These are phyloP conservation scores for Sander vitreus DNA, from an alignment of 2,113 vertebrate species.

Conservation along the genomic window DNA sequence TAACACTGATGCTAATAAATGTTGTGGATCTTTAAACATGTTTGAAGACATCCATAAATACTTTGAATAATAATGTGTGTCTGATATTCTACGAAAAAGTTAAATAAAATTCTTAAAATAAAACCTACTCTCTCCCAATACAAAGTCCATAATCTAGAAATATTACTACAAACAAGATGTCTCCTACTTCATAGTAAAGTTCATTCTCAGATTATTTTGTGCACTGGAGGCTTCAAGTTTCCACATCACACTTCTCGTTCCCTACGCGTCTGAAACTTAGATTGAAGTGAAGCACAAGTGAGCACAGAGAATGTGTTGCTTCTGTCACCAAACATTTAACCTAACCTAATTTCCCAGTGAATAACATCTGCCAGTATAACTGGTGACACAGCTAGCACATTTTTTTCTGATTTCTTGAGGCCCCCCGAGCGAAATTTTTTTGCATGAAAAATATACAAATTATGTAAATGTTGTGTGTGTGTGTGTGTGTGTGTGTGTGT, in stretches of 20 bases:
- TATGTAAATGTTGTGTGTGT: neutral
- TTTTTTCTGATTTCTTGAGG: neutral
- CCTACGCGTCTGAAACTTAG: no score
- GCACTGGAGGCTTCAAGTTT: neutral
- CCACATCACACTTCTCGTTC: no score
- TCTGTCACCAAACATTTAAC: neutral
- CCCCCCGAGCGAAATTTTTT: neutral
- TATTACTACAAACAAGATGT: neutral
- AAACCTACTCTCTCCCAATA: neutral
- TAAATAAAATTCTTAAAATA: neutral
- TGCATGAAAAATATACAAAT: slow-evolving; percentile 26
- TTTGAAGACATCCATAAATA: neutral
- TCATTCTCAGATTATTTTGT: neutral
- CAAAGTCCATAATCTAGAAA: neutral
- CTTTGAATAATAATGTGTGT: neutral
- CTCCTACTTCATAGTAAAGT: neutral
- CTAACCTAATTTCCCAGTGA: neutral
- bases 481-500: neutral
- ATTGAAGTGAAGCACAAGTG: no score
- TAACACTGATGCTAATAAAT: neutral
- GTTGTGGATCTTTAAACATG: neutral
- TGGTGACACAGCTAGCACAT: neutral
- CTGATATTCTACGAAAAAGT: neutral
- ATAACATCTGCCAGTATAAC: neutral
- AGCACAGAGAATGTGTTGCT: no score